These are phyloP conservation scores for Drosophila siamana DNA, from an alignment of 2,888 invertebrate genomes.

Conservation along the genomic window DNA sequence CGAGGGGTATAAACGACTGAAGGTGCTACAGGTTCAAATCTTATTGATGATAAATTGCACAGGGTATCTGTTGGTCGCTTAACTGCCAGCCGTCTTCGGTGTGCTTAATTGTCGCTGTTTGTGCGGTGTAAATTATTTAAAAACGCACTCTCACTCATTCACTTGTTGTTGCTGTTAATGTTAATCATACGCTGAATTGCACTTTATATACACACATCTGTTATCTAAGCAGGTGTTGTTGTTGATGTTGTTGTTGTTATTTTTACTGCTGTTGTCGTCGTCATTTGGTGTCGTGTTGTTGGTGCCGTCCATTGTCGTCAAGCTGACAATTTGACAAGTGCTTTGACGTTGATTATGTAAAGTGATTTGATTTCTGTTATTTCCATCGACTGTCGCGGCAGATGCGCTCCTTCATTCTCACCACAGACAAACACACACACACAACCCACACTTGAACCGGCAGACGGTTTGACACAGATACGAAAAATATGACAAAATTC, in stretches of 20 bases:
- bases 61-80: slow-evolving; percentile 28
- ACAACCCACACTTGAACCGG: slow-evolving; percentile 29
- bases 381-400: background rate
- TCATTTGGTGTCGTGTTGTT: slow-evolving; percentile 24
- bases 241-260: slow-evolving; percentile 23
- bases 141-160: slow-evolving; percentile 58
- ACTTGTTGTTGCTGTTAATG: slow-evolving; percentile 43
- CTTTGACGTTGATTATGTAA: slow-evolving; percentile 58
- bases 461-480: slow-evolving; percentile 60
- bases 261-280: slow-evolving; percentile 18
- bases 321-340: slow-evolving; percentile 65
- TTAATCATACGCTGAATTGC: slow-evolving; percentile 79
- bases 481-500: slow-evolving; percentile 27
- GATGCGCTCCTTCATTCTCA: slow-evolving; percentile 24
- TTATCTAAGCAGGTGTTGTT: slow-evolving; percentile 68
- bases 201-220: slow-evolving; percentile 62
- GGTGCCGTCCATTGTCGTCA: slow-evolving; percentile 22
- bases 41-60: background rate
- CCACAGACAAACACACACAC: background rate
- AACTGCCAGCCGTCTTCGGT: background rate
- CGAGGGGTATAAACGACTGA: background rate
- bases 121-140: slow-evolving; percentile 70
- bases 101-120: slow-evolving; percentile 50
- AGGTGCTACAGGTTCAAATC: background rate
- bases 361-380: slow-evolving; percentile 16